These are phyloP conservation scores for Heliocidaris erythrogramma DNA, from an alignment of 35 echinoderm and acorn worm species.

Conservation along the genomic window DNA sequence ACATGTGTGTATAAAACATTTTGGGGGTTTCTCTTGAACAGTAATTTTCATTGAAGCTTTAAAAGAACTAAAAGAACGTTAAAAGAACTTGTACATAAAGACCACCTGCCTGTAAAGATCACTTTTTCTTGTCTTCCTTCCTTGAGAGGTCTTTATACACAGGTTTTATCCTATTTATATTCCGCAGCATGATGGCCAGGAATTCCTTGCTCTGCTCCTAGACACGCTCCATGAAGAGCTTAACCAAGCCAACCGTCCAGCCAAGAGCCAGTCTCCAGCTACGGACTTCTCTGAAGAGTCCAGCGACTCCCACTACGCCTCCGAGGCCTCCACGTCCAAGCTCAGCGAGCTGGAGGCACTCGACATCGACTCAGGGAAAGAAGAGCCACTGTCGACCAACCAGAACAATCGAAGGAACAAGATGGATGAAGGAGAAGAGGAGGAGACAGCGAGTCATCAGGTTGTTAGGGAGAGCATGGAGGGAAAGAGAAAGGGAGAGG, in stretches of 20 bases:
- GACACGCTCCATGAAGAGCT: constrained; percentile 93
- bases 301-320: constrained; percentile 90
- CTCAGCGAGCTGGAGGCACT: constrained; percentile 88
- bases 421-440: constrained; percentile 13
- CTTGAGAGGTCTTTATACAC: too few species aligned
- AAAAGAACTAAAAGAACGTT: too few species aligned
- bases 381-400: constrained; percentile 64
- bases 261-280: constrained; percentile 70
- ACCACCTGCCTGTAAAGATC: too few species aligned
- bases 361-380: constrained; percentile 85
- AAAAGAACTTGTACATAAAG: too few species aligned
- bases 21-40: too few species aligned
- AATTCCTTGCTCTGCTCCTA: constrained; percentile 93
- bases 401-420: constrained; percentile 59
- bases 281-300: constrained; percentile 91
- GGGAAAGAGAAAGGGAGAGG: neutral
- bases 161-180: too few species aligned
- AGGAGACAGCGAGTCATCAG: neutral
- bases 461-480: neutral
- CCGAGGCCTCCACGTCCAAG: constrained; percentile 91
- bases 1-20: too few species aligned
- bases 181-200: constrained; percentile 95
- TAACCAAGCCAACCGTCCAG: constrained; percentile 70
- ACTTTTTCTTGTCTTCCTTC: too few species aligned
- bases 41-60: too few species aligned